Evolutionary conservation across 2,888 invertebrate genomes (phyloP).

Genomic region (Chesias legatella): DNA sequence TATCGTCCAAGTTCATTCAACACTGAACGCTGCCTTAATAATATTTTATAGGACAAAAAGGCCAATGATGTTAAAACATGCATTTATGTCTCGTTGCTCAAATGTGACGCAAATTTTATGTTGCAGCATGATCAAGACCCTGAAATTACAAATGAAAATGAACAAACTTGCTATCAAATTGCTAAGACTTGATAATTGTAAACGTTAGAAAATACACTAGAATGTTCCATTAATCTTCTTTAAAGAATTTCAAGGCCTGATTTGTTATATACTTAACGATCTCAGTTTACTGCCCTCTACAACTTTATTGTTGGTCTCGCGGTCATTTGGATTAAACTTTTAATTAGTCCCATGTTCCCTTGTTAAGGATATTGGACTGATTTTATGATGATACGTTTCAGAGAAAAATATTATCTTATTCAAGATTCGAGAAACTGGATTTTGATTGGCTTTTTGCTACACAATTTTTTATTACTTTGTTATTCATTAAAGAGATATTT

Average conservation of each 20-base stretch:
- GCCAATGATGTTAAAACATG: too few relatives aligned
- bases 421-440: slow-evolving; percentile 14
- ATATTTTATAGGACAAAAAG: too few relatives aligned
- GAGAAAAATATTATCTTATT: slow-evolving; percentile 40
- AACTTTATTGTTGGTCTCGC: slow-evolving; percentile 52
- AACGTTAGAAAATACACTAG: too few relatives aligned
- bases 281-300: slow-evolving; percentile 49
- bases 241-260: slow-evolving; percentile 19
- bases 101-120: too few relatives aligned
- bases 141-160: too few relatives aligned
- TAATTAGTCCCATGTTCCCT: slow-evolving; percentile 62
- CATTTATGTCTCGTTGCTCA: too few relatives aligned
- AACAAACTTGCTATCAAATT: too few relatives aligned
- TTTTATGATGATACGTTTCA: slow-evolving; percentile 48
- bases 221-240: slow-evolving; percentile 15
- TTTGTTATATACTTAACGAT: slow-evolving; percentile 21
- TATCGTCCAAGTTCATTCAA: too few relatives aligned
- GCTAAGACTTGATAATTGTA: too few relatives aligned
- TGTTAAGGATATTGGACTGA: slow-evolving; percentile 58
- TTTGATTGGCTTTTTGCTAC: slow-evolving; percentile 18
- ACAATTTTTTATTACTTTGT: slow-evolving; percentile 6
- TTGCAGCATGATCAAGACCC: too few relatives aligned
- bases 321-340: slow-evolving; percentile 60
- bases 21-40: too few relatives aligned
- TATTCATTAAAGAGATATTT: slow-evolving; percentile 7